A percentile compares a stretch with the other conserved stretches of the same genome.
phyloP scores from a whole-genome alignment of 2,113 vertebrate species.

The Pterocles burchelli region DNA sequence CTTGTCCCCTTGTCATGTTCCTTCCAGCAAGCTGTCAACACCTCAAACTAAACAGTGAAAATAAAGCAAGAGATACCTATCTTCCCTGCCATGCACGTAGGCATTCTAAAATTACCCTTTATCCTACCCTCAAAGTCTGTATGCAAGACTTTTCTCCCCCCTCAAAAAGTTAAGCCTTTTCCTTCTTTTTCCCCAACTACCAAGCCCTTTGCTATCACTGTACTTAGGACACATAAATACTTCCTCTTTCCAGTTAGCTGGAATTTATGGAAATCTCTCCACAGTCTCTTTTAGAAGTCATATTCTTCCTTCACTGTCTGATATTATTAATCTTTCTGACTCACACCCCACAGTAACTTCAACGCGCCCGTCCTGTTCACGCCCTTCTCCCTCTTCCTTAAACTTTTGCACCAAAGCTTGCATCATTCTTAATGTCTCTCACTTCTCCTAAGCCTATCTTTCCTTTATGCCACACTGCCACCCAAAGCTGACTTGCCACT shows the following conservation, averaged over 20 bases:
- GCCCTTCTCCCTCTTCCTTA: background rate
- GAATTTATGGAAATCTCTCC: background rate
- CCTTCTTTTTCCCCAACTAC: background rate
- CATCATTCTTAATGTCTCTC: background rate
- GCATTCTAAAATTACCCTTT: background rate
- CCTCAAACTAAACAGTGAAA: background rate
- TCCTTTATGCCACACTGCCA: background rate
- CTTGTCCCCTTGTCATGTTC: background rate
- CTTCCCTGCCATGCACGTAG: background rate
- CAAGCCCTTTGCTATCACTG: background rate
- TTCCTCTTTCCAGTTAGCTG: background rate
- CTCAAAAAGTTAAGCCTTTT: background rate
- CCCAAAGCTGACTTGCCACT: background rate
- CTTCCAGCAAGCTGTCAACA: slow-evolving; percentile 45
- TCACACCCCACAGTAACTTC: background rate
- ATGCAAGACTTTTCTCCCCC: rapidly evolving
- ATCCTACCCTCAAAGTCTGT: background rate
- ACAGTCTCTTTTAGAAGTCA: background rate
- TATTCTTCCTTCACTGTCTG: background rate
- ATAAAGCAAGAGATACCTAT: background rate
- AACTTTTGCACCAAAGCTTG: background rate
- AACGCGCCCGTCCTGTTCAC: rapidly evolving
- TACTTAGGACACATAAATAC: background rate
- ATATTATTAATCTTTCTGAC: background rate
- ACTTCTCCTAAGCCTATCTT: background rate